Conservation (phyloP, 1,140 invertebrate genomes). For the Drosophila fuyamai region DNA sequence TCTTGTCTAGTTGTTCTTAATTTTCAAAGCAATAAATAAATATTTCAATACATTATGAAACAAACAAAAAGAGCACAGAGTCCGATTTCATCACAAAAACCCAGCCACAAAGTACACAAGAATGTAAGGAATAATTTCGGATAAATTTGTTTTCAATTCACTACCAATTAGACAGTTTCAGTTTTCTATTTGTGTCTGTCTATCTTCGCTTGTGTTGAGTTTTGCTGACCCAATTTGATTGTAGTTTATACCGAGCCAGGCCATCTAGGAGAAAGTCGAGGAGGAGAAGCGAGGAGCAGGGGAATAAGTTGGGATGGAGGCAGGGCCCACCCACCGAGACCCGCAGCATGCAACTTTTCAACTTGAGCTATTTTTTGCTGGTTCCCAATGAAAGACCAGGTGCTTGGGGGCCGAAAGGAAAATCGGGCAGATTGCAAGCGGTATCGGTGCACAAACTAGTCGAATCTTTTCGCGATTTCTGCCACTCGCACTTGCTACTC, state of each 20-base stretch:
- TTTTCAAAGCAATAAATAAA: not conserved
- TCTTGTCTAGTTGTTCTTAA: too few species aligned
- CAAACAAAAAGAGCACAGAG: not conserved
- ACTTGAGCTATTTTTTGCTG: not conserved
- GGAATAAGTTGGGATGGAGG: not conserved
- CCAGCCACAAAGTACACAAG: not conserved
- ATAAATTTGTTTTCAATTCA: not conserved
- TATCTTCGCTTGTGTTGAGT: constrained; percentile 13
- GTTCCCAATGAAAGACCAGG: constrained; percentile 1
- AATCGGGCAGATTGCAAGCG: constrained; percentile 7
- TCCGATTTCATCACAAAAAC: not conserved
- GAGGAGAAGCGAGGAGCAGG: not conserved
- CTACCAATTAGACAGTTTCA: not conserved
- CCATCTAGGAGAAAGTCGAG: not conserved
- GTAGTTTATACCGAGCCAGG: constrained; percentile 39
- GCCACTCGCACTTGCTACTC: too few species aligned
- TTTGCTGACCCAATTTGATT: constrained; percentile 37
- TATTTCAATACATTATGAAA: not conserved
- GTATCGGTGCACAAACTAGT: constrained; percentile 7
- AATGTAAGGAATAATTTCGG: not conserved
- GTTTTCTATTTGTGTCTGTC: not conserved
- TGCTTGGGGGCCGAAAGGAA: not conserved
- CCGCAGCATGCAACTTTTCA: not conserved
- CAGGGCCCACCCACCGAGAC: not conserved
- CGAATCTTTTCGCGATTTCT: constrained; percentile 11